phyloP scores from a whole-genome alignment of 2,888 invertebrate genomes.

The Idaea straminata region DNA sequence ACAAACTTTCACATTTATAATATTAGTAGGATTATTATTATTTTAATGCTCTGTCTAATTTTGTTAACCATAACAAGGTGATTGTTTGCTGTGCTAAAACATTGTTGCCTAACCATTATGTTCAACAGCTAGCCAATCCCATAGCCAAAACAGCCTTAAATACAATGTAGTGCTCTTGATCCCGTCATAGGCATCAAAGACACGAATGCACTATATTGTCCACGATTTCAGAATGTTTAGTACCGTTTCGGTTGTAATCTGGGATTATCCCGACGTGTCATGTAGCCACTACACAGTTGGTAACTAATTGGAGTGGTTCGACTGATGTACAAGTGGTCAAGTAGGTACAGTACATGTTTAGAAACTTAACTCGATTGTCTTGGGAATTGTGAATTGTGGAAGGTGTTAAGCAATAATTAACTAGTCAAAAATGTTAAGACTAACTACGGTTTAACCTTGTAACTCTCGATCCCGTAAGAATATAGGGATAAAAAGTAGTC shows the following conservation, averaged over 20 bases:
- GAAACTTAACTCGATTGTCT: not conserved
- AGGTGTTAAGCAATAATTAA: not conserved
- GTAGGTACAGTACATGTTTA: conserved; percentile 27
- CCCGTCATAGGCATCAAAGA: conserved; percentile 73
- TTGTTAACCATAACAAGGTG: not conserved
- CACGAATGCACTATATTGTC: conserved; percentile 64
- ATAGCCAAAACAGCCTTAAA: not conserved
- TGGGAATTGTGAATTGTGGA: not conserved
- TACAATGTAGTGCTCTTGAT: conserved; percentile 56
- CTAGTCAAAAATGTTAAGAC: too few relatives aligned
- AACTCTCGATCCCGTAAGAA: too few relatives aligned
- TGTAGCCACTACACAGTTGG: conserved; percentile 57
- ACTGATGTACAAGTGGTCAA: conserved; percentile 46
- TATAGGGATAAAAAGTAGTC: too few relatives aligned
- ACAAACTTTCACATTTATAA: too few relatives aligned
- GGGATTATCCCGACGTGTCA: conserved; percentile 65
- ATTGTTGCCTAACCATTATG: not conserved
- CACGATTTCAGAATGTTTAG: conserved; percentile 61
- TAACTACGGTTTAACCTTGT: too few relatives aligned
- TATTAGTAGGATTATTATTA: too few relatives aligned
- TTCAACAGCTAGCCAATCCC: not conserved
- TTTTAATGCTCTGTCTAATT: too few relatives aligned
- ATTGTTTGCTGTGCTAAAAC: not conserved
- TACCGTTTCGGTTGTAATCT: conserved; percentile 61
- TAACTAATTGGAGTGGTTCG: conserved; percentile 62